Base-by-base conservation (phyloP, 1,140 invertebrate genomes). In the Pectinophora gossypiella region DNA sequence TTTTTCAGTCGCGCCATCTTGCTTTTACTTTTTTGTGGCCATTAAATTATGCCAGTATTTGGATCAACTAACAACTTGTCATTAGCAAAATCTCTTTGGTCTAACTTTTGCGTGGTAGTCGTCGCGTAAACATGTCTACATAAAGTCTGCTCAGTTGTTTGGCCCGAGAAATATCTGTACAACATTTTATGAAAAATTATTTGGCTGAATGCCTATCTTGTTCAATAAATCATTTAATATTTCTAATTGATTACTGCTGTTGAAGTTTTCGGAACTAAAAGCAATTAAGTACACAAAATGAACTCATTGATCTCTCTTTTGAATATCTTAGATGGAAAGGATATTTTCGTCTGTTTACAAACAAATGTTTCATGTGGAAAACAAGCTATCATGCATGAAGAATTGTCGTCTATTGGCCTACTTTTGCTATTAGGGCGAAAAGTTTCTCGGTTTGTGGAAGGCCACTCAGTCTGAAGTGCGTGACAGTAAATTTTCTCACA, bases 401-500 rank as follows among this genome's bases (percentile, higher is more conserved):
- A 44, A 44, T 45, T 54, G 32, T 48, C 54, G 53, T 49, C 51
- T 22, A 16, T 48, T 40, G 22, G 19, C 32, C 49, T 49, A 56
- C 48, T 65, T 61, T 56, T 40, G 55, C 52, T 61, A 55, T 55
- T 56, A 56, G 46, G 27, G 19, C 18, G 43, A 18, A 47, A 65
- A 59, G 48, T 61, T 56, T 61, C 46, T 16, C 48, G 52, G 48
- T 45, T 20, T 12, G 46, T 7, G 46, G 46, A 54, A 40, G 36
- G 5, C 36, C 36, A 6, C n/a, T 40, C 36, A 18, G n/a, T n/a
- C n/a, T n/a, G n/a, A 40, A 15, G 10, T 59, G 51, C 51, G 58
- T 60, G 55, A 57, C 52, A 49, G 59, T 64, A 64, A 64, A 64
- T 64, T 57, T 54, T 23, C 27, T 45, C 15, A 51, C 51, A 20